Percentiles rank a stretch among this genome's conserved stretches.
Conservation (phyloP, 2,797 vertebrate species). For the Sebastes steindachneri region DNA sequence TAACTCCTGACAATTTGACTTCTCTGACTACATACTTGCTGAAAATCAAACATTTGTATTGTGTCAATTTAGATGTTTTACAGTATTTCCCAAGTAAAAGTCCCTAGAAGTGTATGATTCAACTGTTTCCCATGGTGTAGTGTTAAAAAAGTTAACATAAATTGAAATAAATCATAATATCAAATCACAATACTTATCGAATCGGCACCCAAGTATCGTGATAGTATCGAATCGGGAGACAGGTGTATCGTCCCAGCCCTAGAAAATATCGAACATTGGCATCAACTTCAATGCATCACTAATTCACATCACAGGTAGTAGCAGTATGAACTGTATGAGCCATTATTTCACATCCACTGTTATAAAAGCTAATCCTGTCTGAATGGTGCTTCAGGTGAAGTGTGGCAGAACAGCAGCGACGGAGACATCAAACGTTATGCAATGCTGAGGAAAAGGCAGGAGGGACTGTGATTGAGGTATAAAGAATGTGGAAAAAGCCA, state of each 20-base stretch:
- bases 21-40: too few species aligned
- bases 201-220: too few species aligned
- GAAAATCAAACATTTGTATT: too few species aligned
- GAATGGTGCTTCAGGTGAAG: conserved; percentile 9
- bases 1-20: too few species aligned
- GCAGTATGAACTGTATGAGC: neutral
- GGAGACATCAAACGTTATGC: conserved; percentile 22
- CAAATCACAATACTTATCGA: too few species aligned
- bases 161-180: too few species aligned
- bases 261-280: neutral
- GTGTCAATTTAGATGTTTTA: too few species aligned
- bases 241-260: neutral
- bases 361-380: neutral
- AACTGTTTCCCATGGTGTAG: too few species aligned
- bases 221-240: too few species aligned
- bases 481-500: conserved; percentile 22
- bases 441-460: conserved; percentile 10
- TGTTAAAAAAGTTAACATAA: too few species aligned
- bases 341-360: neutral
- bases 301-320: neutral
- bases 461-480: conserved; percentile 4
- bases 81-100: too few species aligned
- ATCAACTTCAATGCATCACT: neutral
- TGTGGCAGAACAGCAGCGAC: conserved; percentile 6
- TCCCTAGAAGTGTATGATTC: too few species aligned